These are phyloP conservation scores for Elmis aenea DNA, from an alignment of 2,888 invertebrate species.

Conservation along the genomic window DNA sequence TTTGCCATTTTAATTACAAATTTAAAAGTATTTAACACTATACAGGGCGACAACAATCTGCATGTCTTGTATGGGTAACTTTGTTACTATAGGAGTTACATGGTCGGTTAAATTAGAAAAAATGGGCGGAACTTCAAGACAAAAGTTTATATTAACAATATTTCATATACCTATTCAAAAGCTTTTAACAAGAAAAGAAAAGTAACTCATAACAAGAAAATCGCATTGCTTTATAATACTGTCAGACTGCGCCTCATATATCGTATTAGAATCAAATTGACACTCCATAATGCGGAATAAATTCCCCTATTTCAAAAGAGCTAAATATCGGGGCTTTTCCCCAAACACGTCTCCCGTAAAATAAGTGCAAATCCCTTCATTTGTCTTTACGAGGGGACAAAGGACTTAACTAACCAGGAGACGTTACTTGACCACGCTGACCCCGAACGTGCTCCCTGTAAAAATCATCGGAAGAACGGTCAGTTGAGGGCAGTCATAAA, in stretches of 20 bases:
- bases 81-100: too few relatives aligned
- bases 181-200: too few relatives aligned
- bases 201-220: too few relatives aligned
- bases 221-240: too few relatives aligned
- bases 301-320: conserved; percentile 1
- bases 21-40: too few relatives aligned
- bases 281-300: conserved; percentile 4
- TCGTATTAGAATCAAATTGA: too few relatives aligned
- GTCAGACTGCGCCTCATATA: too few relatives aligned
- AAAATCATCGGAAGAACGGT: conserved; percentile 33
- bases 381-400: conserved; percentile 44
- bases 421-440: conserved; percentile 26
- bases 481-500: conserved; percentile 33
- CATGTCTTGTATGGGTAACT: too few relatives aligned
- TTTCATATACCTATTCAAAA: too few relatives aligned
- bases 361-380: conserved; percentile 45
- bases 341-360: conserved; percentile 37
- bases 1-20: too few relatives aligned
- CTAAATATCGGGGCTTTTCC: conserved; percentile 11
- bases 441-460: conserved; percentile 30
- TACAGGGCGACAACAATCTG: too few relatives aligned
- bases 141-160: too few relatives aligned
- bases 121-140: not conserved
- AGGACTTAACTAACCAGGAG: conserved; percentile 43
- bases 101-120: not conserved